Evolutionary conservation across 2,113 vertebrate species (phyloP).

Genomic region (Mus musculus): GRCm39 chr15:97702501-97703000

Average conservation of each 20-base stretch:
- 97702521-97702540: too few relatives aligned
- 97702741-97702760: background rate
- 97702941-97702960: background rate
- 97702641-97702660: too few relatives aligned
- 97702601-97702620: too few relatives aligned
- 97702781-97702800: background rate
- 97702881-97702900: background rate
- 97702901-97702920: background rate
- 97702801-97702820: background rate
- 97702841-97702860: background rate
- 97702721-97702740: background rate
- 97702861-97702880: background rate
- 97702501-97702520: too few relatives aligned
- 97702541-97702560: too few relatives aligned
- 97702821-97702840: accelerated
- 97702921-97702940: background rate
- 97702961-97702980: background rate
- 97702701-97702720: background rate
- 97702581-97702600: too few relatives aligned
- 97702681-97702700: background rate
- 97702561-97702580: too few relatives aligned
- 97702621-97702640: too few relatives aligned
- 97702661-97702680: background rate
- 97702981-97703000: background rate
- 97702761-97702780: background rate